Evolutionary conservation across 2,113 vertebrate genomes (phyloP), one percentile per base, ranked within the genome.

Genomic region (Vicugna pacos): DNA sequence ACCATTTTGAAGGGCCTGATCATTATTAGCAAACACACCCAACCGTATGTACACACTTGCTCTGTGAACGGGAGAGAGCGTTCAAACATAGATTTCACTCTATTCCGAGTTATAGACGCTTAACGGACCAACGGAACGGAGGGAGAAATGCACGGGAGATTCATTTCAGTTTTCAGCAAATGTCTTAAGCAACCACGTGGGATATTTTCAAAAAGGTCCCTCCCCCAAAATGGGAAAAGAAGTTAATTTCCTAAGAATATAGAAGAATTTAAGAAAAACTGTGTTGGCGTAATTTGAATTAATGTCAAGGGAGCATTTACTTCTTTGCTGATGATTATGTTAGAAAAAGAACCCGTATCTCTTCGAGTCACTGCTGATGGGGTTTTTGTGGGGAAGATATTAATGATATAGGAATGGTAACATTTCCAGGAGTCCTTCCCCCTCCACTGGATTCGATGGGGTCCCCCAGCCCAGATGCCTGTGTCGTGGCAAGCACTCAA

Each of bases 401-500:
- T 50, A 30, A 6, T 76, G 16, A 42, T 64, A 17, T 22, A 69
- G 2, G 64, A 22, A 28, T 19, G 4, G 28, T 3, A 32, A 42
- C 4, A 11, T 77, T 15, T 32, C 28, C 62, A 3, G 0, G 24
- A 77, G 22, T 38, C 14, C 67, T 52, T 64, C 13, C 20, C 2
- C 42, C 9, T 48, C 5, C 15, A 32, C 6, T 11, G 46, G 30
- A 14, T 60, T 24, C 24, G 73, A 52, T 65, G 32, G 32, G 26
- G 11, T 8, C n/a, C 19, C 5, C 5, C 2, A 11, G 24, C 8
- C 26, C 24, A 38, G 10, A 13, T 5, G 0, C 22, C 22, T 9
- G 32, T 24, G 50, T 11, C 11, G 50, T 5, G 76, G 6, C 5
- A 42, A 58, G 16, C 56, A 50, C n/a, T 52, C 42, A 62, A 3